phyloP scores from a whole-genome alignment of 1,140 invertebrate genomes.

The Hypsibius dujardini region DNA sequence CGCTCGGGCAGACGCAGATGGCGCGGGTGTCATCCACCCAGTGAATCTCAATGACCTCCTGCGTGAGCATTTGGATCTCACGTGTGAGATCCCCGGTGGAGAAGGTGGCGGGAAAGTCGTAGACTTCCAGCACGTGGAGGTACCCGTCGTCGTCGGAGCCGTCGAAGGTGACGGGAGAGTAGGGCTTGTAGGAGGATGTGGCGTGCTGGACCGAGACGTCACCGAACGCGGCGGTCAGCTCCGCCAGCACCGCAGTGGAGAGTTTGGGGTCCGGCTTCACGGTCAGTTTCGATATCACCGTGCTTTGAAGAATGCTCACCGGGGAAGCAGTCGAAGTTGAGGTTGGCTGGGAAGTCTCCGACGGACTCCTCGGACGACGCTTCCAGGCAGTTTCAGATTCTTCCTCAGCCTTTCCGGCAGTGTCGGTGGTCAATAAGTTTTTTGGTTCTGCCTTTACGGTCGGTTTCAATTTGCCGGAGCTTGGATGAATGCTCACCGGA shows the following conservation, averaged over 20 bases:
- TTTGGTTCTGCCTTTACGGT: no score
- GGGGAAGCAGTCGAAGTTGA: no score
- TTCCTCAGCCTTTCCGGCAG: no score
- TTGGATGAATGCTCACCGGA: no score
- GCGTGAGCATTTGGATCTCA: neutral
- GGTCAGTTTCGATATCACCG: neutral
- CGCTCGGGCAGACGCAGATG: conserved; percentile 62
- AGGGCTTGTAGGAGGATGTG: neutral
- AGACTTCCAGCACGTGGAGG: conserved; percentile 64
- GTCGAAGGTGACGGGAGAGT: neutral
- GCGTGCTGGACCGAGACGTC: conserved; percentile 30
- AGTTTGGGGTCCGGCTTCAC: neutral
- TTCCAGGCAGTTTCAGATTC: no score
- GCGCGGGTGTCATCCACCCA: conserved; percentile 87
- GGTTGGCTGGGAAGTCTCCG: no score
- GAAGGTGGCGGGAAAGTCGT: conserved; percentile 64
- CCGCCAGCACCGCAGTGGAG: neutral
- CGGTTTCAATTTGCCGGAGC: no score
- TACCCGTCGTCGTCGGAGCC: conserved; percentile 45
- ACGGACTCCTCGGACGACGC: no score
- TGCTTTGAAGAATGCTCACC: neutral
- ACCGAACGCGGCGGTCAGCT: neutral
- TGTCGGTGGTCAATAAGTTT: no score
- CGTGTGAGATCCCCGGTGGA: conserved; percentile 59
- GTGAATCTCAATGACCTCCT: conserved; percentile 52